Percentiles rank a stretch among this genome's conserved stretches.
Conservation (phyloP, 2,797 vertebrate genomes). For the Enteromius mattozi region DNA sequence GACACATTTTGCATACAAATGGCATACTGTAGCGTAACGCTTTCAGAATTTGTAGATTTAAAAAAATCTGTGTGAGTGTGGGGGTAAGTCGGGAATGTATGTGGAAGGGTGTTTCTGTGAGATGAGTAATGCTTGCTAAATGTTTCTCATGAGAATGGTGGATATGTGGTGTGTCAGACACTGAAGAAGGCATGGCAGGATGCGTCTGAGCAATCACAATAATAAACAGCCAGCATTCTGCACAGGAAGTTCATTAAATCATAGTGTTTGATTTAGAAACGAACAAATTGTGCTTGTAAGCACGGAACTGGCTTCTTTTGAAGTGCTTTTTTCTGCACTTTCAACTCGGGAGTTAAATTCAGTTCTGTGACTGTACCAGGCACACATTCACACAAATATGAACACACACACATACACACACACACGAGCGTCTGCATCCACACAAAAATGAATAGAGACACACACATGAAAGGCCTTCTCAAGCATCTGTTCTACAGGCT, state of each 20-base stretch:
- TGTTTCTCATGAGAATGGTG: constrained; percentile 79
- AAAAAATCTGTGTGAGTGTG: constrained; percentile 8
- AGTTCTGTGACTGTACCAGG: constrained; percentile 75
- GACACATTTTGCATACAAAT: neutral
- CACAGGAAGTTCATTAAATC: constrained; percentile 84
- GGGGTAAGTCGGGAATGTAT: constrained; percentile 33
- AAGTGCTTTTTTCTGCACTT: constrained; percentile 77
- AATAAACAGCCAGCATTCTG: constrained; percentile 81
- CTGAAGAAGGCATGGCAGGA: constrained; percentile 80
- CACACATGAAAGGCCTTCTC: constrained; percentile 79
- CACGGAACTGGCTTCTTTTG: constrained; percentile 77
- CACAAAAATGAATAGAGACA: constrained; percentile 68
- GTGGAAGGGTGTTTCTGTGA: constrained; percentile 37
- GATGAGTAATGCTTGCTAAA: constrained; percentile 53
- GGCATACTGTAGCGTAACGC: neutral
- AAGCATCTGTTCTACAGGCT: constrained; percentile 81
- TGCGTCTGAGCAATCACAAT: constrained; percentile 79
- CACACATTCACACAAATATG: constrained; percentile 59
- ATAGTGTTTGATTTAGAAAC: constrained; percentile 83
- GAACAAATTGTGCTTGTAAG: constrained; percentile 79
- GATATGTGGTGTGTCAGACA: constrained; percentile 70
- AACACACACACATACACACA: constrained; percentile 49
- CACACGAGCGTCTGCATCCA: constrained; percentile 45
- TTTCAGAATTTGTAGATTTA: neutral
- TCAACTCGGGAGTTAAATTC: constrained; percentile 75